phyloP scores from a whole-genome alignment of 2,797 vertebrate genomes.

The Molossus molossus region DNA sequence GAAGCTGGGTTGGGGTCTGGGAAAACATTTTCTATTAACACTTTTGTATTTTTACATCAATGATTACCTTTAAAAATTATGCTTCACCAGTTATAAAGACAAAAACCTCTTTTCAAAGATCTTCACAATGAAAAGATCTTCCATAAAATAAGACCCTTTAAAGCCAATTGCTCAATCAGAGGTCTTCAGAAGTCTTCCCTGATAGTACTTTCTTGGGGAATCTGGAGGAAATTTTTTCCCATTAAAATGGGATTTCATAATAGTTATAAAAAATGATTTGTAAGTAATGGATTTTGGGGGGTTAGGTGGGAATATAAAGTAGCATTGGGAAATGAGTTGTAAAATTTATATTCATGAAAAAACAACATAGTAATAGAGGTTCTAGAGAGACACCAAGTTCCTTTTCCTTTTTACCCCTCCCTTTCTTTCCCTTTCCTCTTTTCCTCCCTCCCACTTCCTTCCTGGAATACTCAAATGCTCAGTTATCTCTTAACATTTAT shows the following conservation, averaged over 20 bases:
- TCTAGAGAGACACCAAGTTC: not conserved
- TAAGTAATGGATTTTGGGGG: not conserved
- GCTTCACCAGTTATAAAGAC: not conserved
- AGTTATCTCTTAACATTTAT: conserved; percentile 6
- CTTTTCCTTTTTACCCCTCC: not conserved
- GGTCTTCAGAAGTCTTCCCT: not conserved
- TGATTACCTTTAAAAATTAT: conserved; percentile 20
- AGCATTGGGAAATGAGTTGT: not conserved
- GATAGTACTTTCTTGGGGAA: not conserved
- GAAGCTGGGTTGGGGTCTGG: not conserved
- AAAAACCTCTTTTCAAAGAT: conserved; percentile 18
- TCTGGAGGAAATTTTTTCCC: not conserved
- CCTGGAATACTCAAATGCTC: not conserved
- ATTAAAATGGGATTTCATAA: conserved; percentile 10
- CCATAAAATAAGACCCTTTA: not conserved
- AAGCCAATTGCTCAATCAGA: not conserved
- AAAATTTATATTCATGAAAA: conserved; percentile 42
- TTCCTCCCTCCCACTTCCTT: not conserved
- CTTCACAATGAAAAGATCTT: not conserved
- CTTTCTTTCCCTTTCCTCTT: not conserved
- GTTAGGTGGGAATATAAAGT: not conserved
- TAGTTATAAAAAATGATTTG: not conserved
- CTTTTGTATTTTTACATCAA: conserved; percentile 5
- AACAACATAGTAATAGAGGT: not conserved
- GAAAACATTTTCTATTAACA: conserved; percentile 23